A percentile compares a stretch with the other conserved stretches of the same genome.
These are phyloP conservation scores for Epizoanthus fatuus DNA, from an alignment of 92 coral and sea anemone genomes.

Conservation along the genomic window DNA sequence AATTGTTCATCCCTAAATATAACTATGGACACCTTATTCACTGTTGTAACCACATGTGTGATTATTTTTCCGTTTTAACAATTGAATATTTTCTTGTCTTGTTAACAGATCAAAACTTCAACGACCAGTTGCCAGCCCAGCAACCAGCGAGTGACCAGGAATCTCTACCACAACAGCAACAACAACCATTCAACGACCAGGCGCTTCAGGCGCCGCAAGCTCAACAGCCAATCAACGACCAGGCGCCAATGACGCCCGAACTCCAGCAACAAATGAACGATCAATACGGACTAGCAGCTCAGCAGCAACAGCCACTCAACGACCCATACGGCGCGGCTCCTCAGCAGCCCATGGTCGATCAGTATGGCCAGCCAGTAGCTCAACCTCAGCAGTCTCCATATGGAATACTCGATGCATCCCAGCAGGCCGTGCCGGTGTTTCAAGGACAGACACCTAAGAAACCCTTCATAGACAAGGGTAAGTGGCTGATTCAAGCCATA, in stretches of 20 bases:
- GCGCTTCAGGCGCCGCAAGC: conserved; percentile 18
- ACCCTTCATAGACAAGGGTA: conserved; percentile 43
- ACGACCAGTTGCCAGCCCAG: conserved; percentile 40
- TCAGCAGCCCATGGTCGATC: conserved; percentile 49
- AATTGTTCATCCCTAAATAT: no score
- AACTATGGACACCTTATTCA: not conserved
- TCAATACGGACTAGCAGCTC: conserved; percentile 34
- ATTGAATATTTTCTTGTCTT: not conserved
- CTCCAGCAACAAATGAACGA: conserved; percentile 36
- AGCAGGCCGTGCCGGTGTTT: conserved; percentile 80
- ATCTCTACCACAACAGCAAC: conserved; percentile 21
- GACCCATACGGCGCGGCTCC: conserved; percentile 37
- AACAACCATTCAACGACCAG: conserved; percentile 27
- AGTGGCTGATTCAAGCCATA: not conserved
- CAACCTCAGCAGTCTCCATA: conserved; percentile 51
- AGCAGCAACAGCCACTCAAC: conserved; percentile 34
- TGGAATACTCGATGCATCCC: conserved; percentile 75
- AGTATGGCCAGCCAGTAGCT: conserved; percentile 39
- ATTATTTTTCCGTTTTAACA: not conserved
- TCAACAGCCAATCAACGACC: conserved; percentile 24
- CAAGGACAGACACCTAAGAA: conserved; percentile 91
- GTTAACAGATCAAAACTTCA: conserved; percentile 17
- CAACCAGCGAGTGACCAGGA: conserved; percentile 6
- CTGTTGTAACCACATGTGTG: not conserved
- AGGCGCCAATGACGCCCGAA: conserved; percentile 31